phyloP scores from a whole-genome alignment of 2,113 vertebrate species.

The Neodon shergylaensis region DNA sequence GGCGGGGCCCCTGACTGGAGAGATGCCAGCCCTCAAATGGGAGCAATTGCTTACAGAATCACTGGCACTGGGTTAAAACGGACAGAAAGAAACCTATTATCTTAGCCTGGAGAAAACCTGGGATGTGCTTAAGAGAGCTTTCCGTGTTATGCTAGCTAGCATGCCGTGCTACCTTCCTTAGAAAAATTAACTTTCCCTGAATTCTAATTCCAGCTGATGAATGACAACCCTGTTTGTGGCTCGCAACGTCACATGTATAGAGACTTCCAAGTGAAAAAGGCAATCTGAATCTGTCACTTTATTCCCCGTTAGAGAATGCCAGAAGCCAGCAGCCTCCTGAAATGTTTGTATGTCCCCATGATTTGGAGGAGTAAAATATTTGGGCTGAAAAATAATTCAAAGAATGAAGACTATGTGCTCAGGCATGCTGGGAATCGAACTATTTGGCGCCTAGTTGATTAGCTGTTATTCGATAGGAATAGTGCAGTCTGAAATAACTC shows the following conservation, averaged over 20 bases:
- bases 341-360: constrained; percentile 49
- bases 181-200: constrained; percentile 20
- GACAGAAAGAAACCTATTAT: neutral
- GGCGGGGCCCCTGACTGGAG: neutral
- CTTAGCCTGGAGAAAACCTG: neutral
- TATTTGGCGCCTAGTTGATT: constrained; percentile 66
- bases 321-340: constrained; percentile 45
- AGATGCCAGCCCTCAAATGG: neutral
- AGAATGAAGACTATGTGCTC: constrained; percentile 54
- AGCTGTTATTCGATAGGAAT: constrained; percentile 72
- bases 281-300: constrained; percentile 46
- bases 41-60: neutral
- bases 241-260: neutral
- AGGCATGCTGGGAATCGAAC: constrained; percentile 61
- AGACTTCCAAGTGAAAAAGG: constrained; percentile 47
- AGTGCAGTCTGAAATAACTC: constrained; percentile 71
- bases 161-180: neutral
- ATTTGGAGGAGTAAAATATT: constrained; percentile 69
- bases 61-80: neutral
- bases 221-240: neutral
- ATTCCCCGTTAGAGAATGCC: constrained; percentile 44
- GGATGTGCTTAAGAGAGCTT: neutral
- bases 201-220: neutral
- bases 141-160: neutral
- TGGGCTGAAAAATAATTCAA: constrained; percentile 64